A percentile compares a stretch with the other conserved stretches of the same genome.
Conservation (phyloP, 2,113 vertebrate species). For the Eubucco bourcierii region DNA sequence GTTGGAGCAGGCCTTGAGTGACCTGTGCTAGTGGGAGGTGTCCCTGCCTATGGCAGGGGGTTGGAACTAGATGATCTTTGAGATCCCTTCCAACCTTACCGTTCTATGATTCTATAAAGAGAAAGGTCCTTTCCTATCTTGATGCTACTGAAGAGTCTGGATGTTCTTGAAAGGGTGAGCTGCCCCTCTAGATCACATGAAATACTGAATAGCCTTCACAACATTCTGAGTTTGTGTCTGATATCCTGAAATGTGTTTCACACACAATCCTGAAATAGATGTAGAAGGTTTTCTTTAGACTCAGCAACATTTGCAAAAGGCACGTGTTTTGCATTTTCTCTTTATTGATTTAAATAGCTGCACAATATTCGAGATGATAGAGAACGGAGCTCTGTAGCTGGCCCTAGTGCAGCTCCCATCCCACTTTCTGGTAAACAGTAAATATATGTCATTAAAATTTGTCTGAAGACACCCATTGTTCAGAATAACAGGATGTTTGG, state of each 20-base stretch:
- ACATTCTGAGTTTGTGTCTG: neutral
- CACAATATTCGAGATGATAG: neutral
- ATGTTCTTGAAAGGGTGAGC: neutral
- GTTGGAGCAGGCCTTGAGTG: too few species aligned
- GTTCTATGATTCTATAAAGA: too few species aligned
- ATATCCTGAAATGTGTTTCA: neutral
- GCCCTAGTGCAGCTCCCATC: neutral
- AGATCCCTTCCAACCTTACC: too few species aligned
- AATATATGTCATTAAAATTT: neutral
- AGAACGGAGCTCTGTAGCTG: neutral
- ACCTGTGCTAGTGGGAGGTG: too few species aligned
- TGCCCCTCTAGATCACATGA: neutral
- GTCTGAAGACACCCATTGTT: neutral
- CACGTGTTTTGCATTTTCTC: neutral
- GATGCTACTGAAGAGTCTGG: neutral
- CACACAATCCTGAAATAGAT: neutral
- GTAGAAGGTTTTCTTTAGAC: neutral
- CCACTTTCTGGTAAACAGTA: neutral
- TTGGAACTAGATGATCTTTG: too few species aligned
- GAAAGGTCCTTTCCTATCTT: neutral
- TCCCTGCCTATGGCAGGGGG: too few species aligned
- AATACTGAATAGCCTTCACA: neutral
- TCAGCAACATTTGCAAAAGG: neutral
- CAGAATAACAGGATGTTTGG: neutral
- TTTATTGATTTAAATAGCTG: neutral